Evolutionary conservation across 2,797 vertebrate genomes (phyloP), one percentile per base, ranked within the genome.

Genomic region (Poeciliopsis presidionis): DNA sequence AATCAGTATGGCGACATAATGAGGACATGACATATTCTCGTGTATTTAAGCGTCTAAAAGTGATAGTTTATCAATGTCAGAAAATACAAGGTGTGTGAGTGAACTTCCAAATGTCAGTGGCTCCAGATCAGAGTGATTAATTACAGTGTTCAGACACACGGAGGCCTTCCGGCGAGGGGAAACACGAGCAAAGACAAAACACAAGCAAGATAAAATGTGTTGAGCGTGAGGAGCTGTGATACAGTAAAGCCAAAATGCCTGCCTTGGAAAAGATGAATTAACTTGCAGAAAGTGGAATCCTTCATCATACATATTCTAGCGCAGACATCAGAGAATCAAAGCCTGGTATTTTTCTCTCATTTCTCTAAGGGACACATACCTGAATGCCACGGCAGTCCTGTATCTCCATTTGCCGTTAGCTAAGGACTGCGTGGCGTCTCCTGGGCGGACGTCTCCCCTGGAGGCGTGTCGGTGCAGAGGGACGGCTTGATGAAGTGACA

Each of bases 401-500:
- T 86, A 87, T 90, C 85, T 89, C 84, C 89, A 86, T 90, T 84
- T 74, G 76, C 75, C 84, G 78, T 89, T 91, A 91, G 88, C 89
- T 88, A 88, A 91, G 93, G 91, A 90, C 87, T 84, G 9, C 84
- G 39, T 72, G 81, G 89, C 90, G 90, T 84, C 88, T 90, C 73
- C 76, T 82, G 86, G 83, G 87, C 83, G 85, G 82, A 61, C 81
- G 7, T 78, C 77, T 74, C 82, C 86, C 85, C 86, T 69, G 61
- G 84, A 83, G 90, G 87, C 78, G 30, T 22, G 79, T 83, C 83
- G 85, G 76, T 88, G 89, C 87, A 75, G 78, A 86, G 90, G 91
- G 90, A 94, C 61, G 84, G 77, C 78, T 89, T 94, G 93, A 95
- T 94, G 87, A 92, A 94, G 92, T 92, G 90, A 84, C 87, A 69